Percentiles rank a stretch among this genome's conserved stretches.
Conservation (phyloP, 2,113 vertebrate species). For the Cyphomyrus plagiostoma region DNA sequence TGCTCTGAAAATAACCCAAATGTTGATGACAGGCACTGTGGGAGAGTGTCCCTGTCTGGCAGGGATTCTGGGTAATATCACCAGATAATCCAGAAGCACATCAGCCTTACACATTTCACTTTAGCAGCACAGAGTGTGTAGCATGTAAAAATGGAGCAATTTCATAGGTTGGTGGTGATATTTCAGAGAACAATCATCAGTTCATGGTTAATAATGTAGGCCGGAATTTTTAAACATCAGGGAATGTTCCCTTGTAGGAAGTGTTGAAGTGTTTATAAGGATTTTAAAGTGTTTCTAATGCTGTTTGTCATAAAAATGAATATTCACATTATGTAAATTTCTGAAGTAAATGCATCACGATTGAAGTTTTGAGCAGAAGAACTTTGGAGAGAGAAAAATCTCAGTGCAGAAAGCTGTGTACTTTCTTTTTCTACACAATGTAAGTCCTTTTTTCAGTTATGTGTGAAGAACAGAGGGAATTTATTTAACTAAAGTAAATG, state of each 20-base stretch:
- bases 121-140: background rate
- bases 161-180: background rate
- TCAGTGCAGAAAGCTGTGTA: background rate
- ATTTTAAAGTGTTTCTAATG: background rate
- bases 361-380: background rate
- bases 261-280: background rate
- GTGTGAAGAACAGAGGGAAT: constrained; percentile 2
- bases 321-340: background rate
- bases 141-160: background rate
- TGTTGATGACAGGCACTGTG: constrained; percentile 15
- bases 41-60: background rate
- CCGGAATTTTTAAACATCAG: background rate
- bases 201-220: background rate
- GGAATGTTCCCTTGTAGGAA: background rate
- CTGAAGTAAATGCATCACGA: background rate
- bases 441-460: background rate
- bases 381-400: background rate
- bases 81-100: background rate
- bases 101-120: background rate
- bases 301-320: background rate
- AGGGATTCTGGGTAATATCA: constrained; percentile 6
- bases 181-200: background rate
- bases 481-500: background rate
- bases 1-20: constrained; percentile 24
- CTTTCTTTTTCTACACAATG: background rate